Evolutionary conservation across 2,888 invertebrate genomes (phyloP), one percentile per base, ranked within the genome.

Genomic region (Chrysodeixis includens): DNA sequence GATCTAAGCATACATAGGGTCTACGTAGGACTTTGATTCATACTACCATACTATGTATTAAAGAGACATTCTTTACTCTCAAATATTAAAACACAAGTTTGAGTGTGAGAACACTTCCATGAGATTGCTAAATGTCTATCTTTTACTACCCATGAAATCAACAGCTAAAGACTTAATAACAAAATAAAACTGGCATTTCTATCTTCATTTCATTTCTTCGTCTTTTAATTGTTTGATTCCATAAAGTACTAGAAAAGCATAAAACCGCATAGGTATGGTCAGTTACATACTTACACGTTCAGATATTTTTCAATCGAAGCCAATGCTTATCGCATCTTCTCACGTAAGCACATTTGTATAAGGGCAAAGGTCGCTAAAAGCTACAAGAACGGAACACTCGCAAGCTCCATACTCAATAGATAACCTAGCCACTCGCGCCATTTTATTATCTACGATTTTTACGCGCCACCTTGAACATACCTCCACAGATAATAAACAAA

Each of bases 401-500:
- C 30, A 64, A 71, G 53, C 58, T 49, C 61, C 35, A 35, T 35
- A 14, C 35, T 35, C 59, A 67, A 68, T 26, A 68, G 64, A 69
- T 70, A 69, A 67, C 44, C 56, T 55, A 56, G 56, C 64, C 59
- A 58, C 40, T 55, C 56, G 66, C 74, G 61, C 61, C 46, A 9
- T 46, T 66, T 60, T 66, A 69, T 67, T 60, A 64, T 76, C 22
- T 51, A 8, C 8, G 30, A 62, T 60, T 66, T 64, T 74, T 68
- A 67, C 18, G 49, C 10, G 40, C 65, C 32, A 69, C 74, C 69
- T 77, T 74, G 77, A 67, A 64, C 55, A 62, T 65, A 74, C 62
- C 58, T 62, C 63, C 63, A 59, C 46, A 30, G 40, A 66, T 72
- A 77, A 69, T 62, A 82, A 74, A 79, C 70, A 82, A 71, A 75